Conservation (phyloP, 2,113 vertebrate genomes). For the Daubentonia madagascariensis region DNA sequence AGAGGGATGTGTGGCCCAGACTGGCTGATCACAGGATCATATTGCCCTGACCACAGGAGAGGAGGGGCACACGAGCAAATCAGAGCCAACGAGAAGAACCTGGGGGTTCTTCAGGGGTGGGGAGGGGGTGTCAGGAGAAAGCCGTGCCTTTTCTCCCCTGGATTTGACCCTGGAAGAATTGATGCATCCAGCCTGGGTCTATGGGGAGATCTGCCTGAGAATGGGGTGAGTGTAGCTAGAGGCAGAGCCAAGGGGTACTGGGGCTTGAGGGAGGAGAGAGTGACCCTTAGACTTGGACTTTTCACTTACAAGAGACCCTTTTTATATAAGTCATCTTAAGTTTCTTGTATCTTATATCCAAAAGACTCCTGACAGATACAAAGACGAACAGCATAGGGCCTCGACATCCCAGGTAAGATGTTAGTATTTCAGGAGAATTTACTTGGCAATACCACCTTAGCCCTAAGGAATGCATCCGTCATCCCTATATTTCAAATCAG, state of each 20-base stretch:
- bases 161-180: not conserved
- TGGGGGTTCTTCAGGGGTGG: not conserved
- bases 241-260: not conserved
- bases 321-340: not conserved
- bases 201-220: not conserved
- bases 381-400: not conserved
- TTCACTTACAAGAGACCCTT: not conserved
- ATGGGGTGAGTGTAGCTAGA: not conserved
- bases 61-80: not conserved
- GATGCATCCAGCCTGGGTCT: not conserved
- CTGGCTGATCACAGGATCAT: not conserved
- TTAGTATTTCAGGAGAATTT: not conserved
- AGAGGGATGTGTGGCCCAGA: not conserved
- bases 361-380: not conserved
- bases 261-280: not conserved
- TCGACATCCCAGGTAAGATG: not conserved
- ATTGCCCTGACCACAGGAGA: not conserved
- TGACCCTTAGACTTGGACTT: not conserved
- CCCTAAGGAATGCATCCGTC: not conserved
- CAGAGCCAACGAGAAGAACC: not conserved
- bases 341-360: not conserved
- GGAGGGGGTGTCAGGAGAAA: not conserved
- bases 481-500: not conserved
- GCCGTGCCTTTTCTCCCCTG: not conserved
- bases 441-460: not conserved